Conservation (phyloP, 2,113 vertebrate genomes). For the Neolamprologus sp. region DNA sequence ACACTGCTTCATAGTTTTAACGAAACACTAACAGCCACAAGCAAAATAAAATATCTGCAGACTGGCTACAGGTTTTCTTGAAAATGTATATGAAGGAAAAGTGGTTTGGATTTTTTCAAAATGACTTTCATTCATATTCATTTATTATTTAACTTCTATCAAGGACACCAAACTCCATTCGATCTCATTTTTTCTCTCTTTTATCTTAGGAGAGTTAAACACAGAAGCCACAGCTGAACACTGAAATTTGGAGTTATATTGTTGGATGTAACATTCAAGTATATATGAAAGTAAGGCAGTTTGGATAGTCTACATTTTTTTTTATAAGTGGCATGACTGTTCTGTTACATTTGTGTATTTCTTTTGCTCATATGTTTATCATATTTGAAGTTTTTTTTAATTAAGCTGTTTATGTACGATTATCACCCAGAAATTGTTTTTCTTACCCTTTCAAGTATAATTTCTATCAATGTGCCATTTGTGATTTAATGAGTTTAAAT, state of each 20-base stretch:
- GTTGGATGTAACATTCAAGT: neutral
- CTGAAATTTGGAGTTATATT: neutral
- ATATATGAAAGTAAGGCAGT: neutral
- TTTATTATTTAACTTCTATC: neutral
- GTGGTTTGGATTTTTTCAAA: neutral
- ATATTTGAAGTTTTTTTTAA: neutral
- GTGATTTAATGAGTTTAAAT: neutral
- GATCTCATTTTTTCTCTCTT: neutral
- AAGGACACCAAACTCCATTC: neutral
- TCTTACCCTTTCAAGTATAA: neutral
- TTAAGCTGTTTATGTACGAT: neutral
- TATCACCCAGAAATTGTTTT: neutral
- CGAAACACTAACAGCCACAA: neutral
- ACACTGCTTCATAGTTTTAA: neutral
- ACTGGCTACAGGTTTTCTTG: neutral
- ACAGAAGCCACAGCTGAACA: neutral
- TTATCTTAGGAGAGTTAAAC: neutral
- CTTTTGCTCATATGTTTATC: neutral
- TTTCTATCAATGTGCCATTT: neutral
- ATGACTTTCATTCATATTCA: neutral
- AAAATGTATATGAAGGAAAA: neutral
- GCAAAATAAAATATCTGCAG: neutral
- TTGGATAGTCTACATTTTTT: conserved; percentile 1
- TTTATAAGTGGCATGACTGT: conserved; percentile 6
- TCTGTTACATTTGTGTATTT: neutral